Base-by-base conservation (phyloP, 2,888 invertebrate species). In the Villa cingulata region DNA sequence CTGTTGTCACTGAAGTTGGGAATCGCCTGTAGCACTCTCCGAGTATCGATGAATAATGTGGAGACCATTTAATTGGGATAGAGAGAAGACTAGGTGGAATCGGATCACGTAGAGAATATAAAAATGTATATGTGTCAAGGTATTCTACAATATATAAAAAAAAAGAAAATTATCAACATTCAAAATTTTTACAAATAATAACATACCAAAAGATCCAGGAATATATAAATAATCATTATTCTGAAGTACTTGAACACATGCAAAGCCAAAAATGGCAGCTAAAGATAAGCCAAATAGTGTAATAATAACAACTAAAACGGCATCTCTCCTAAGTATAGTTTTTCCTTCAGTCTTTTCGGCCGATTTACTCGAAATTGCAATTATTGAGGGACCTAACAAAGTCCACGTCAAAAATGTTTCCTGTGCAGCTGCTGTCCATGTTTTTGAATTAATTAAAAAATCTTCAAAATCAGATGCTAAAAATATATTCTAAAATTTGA, bases 391-490 rank as follows among this genome's bases (percentile, higher is more conserved):
- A 1, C 69, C 70, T 20, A 90, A 71, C 10, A 90, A 66, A 2
- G 88, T 88, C 92, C 92, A 89, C 0, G 87, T 87, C 45, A 90
- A 74, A 63, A 91, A 91, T 0, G 82, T 81, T 68, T 92, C 91
- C 62, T 89, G 83, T 17, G 86, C 83, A 0, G 91, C 92, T 1
- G 90, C 86, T 23, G 85, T 75, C 91, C 92, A 92, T 55, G 88
- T 82, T 80, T 86, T 70, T 15, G 74, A 73, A 62, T 89, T 88
- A 41, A 83, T 74, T 62, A 91, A 85, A 68, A 90, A 89, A 62
- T 89, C 88, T 55, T 76, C 77, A 81, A 89, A 89, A 37, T 82
- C 80, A 5, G 86, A 86, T 55, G 83, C 81, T 0, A 84, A 78
- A 63, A 89, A 87, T 44, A 86, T 75, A 56, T 81, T 80, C 57